Evolutionary conservation across 2,797 vertebrate species (phyloP).

Genomic region (Scarus forsteni): DNA sequence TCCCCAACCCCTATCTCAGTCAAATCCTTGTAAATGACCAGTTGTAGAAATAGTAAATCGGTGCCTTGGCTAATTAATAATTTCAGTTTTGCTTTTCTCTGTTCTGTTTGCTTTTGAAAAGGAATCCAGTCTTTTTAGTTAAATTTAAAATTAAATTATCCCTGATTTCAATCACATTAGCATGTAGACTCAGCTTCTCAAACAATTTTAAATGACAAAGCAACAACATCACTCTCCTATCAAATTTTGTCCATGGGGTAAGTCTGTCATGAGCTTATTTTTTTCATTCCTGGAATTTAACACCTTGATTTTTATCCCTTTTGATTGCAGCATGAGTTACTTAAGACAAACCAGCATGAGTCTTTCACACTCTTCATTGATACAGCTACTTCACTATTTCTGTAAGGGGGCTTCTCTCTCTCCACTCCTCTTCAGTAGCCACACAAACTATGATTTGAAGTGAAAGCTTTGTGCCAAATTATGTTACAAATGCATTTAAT

Average conservation of each 20-base stretch:
- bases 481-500: constrained; percentile 58
- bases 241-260: constrained; percentile 51
- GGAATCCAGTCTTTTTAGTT: constrained; percentile 21
- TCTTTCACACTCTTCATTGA: constrained; percentile 68
- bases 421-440: constrained; percentile 59
- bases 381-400: constrained; percentile 63
- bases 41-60: constrained; percentile 57
- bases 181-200: constrained; percentile 24
- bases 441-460: constrained; percentile 43
- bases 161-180: constrained; percentile 14
- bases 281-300: constrained; percentile 36
- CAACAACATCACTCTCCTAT: constrained; percentile 14
- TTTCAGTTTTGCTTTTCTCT: constrained; percentile 43
- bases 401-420: constrained; percentile 58
- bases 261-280: constrained; percentile 52
- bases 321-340: constrained; percentile 76
- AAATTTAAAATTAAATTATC: constrained; percentile 44
- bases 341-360: constrained; percentile 76
- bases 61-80: constrained; percentile 49
- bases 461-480: constrained; percentile 43
- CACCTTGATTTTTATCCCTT: constrained; percentile 61
- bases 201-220: constrained; percentile 31
- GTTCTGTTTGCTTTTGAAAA: constrained; percentile 14
- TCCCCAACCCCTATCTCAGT: constrained; percentile 62
- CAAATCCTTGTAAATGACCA: constrained; percentile 52